These are phyloP conservation scores for Lamprotornis superbus DNA, from an alignment of 2,113 vertebrate species.

Conservation along the genomic window DNA sequence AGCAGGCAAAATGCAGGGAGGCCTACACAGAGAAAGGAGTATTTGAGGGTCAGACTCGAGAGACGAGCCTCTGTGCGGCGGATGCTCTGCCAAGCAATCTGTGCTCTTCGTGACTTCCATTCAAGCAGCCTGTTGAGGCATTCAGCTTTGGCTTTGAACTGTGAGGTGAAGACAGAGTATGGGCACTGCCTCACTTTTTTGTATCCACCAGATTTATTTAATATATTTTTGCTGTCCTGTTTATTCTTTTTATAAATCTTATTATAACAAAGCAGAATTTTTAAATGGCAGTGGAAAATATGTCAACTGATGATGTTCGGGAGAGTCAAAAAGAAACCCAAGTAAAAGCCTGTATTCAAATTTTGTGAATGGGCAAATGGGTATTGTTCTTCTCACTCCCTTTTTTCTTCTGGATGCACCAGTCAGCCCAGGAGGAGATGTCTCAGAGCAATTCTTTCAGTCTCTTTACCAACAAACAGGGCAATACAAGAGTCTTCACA, in stretches of 20 bases:
- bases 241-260: background rate
- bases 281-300: background rate
- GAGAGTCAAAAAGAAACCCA: background rate
- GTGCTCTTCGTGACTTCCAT: background rate
- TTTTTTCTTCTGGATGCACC: background rate
- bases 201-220: background rate
- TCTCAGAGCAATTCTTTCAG: background rate
- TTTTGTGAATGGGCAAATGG: background rate
- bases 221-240: background rate
- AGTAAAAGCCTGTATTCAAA: background rate
- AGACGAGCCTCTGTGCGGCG: rapidly evolving
- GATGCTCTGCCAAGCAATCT: background rate
- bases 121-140: background rate
- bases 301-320: background rate
- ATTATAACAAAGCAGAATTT: background rate
- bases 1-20: background rate
- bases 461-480: conserved; percentile 2
- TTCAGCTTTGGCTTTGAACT: background rate
- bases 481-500: background rate
- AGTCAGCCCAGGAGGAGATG: background rate
- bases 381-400: background rate
- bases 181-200: background rate
- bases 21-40: background rate
- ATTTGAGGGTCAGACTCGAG: background rate
- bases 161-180: background rate